Percentiles rank a stretch among this genome's conserved stretches.
These are phyloP conservation scores for Drosophila seguyi DNA, from an alignment of 1,140 invertebrate species.

Conservation along the genomic window DNA sequence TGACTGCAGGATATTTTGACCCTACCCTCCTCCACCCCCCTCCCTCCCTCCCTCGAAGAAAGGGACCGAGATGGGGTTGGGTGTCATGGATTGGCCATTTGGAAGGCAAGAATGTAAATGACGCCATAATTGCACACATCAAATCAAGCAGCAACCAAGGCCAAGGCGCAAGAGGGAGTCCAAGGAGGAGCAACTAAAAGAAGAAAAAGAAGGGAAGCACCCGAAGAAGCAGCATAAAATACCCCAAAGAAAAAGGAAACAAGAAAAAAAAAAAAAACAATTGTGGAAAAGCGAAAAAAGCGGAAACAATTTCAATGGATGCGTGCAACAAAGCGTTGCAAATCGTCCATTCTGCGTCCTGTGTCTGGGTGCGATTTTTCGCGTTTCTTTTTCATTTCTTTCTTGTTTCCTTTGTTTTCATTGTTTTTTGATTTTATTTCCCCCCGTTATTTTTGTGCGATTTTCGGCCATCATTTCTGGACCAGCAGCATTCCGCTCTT, in stretches of 20 bases:
- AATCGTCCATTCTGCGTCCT: constrained; percentile 42
- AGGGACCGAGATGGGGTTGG: neutral
- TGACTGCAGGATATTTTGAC: constrained; percentile 7
- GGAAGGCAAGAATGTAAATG: constrained; percentile 77
- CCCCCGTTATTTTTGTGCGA: constrained; percentile 14
- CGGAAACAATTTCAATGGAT: constrained; percentile 55
- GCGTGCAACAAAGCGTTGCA: constrained; percentile 78
- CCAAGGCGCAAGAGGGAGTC: neutral
- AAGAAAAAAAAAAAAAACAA: constrained; percentile 30
- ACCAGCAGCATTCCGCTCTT: constrained; percentile 5
- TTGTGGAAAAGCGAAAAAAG: constrained; percentile 26
- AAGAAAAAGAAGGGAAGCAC: constrained; percentile 13
- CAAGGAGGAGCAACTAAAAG: neutral
- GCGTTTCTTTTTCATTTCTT: constrained; percentile 30
- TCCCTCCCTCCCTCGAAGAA: neutral
- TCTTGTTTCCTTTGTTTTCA: neutral
- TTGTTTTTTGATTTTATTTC: constrained; percentile 3
- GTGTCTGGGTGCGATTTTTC: constrained; percentile 28
- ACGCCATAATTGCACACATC: constrained; percentile 80
- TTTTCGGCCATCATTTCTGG: neutral
- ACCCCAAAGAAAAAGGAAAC: constrained; percentile 1
- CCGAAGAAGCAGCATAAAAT: constrained; percentile 4
- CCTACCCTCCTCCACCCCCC: neutral
- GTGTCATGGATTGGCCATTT: constrained; percentile 56
- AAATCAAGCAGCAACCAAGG: constrained; percentile 55